Evolutionary conservation across 2,797 vertebrate genomes (phyloP).

Genomic region (Pseudochirops cupreus): DNA sequence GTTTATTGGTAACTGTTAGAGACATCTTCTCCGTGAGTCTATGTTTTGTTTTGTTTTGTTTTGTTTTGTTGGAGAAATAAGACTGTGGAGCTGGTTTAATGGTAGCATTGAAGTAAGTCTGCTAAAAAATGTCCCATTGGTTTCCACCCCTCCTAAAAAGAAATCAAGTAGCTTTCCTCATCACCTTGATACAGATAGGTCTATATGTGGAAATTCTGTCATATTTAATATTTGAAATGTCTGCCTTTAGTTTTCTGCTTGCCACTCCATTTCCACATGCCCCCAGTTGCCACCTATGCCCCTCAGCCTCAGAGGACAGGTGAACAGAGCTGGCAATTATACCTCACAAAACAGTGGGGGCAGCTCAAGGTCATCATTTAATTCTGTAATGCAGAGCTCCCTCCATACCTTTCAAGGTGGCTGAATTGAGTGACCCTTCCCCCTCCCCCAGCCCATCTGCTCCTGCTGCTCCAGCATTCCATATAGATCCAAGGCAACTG

Average conservation of each 20-base stretch:
- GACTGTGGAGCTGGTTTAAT: background rate
- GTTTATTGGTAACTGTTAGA: background rate
- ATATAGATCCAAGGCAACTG: constrained; percentile 45
- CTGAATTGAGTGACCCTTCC: constrained; percentile 65
- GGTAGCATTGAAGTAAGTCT: background rate
- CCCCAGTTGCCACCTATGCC: constrained; percentile 80
- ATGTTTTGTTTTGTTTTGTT: no score
- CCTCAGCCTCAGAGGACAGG: constrained; percentile 88
- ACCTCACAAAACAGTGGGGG: constrained; percentile 88
- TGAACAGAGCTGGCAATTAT: constrained; percentile 88
- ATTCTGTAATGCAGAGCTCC: constrained; percentile 90
- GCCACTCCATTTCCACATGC: constrained; percentile 79
- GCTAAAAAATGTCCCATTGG: background rate
- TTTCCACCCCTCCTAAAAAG: background rate
- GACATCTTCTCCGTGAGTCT: background rate
- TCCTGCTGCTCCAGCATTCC: constrained; percentile 60
- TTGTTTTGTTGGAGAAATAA: background rate
- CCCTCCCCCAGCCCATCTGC: constrained; percentile 65
- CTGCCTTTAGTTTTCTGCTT: constrained; percentile 81
- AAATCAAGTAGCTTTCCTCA: constrained; percentile 51
- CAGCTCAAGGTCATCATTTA: constrained; percentile 85
- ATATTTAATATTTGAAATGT: constrained; percentile 82
- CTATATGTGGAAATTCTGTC: constrained; percentile 67
- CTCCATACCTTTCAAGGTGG: constrained; percentile 69
- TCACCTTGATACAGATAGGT: constrained; percentile 40